These are phyloP conservation scores for Sylvilagus bachmani DNA, from an alignment of 2,113 vertebrate species.

Conservation along the genomic window DNA sequence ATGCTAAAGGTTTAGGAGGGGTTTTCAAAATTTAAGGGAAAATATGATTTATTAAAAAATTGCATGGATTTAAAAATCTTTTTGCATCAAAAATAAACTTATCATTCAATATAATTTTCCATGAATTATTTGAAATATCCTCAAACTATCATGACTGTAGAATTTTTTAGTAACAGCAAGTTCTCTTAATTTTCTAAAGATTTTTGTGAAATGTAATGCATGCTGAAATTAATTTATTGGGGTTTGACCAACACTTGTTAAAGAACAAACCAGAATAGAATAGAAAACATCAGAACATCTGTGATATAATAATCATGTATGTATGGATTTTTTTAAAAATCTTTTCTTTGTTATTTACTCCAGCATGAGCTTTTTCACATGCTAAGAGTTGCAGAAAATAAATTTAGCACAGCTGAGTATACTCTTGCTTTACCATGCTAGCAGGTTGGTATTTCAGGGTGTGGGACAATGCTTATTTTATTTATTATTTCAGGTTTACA, in stretches of 20 bases:
- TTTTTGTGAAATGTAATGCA: neutral
- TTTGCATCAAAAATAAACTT: too few species aligned
- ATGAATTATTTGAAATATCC: too few species aligned
- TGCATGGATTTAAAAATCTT: too few species aligned
- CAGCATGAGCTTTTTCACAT: neutral
- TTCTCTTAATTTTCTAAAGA: slow-evolving; percentile 6
- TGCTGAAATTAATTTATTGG: slow-evolving; percentile 28
- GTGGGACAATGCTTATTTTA: neutral
- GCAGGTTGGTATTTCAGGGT: neutral
- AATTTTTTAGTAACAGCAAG: slow-evolving; percentile 27
- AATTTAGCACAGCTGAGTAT: neutral
- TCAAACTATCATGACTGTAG: neutral
- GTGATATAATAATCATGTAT: neutral
- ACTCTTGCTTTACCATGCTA: neutral
- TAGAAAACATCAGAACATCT: neutral
- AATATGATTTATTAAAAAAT: too few species aligned
- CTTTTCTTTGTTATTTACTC: neutral
- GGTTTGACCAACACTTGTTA: slow-evolving; percentile 34
- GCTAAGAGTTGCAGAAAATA: neutral
- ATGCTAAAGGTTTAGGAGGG: neutral
- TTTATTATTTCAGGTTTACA: slow-evolving; percentile 2
- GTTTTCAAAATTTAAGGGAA: too few species aligned
- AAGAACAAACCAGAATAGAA: slow-evolving; percentile 76
- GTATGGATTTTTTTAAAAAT: neutral
- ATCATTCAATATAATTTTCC: too few species aligned